Evolutionary conservation across 1,140 invertebrate species (phyloP).

Genomic region (Dufourea novaeangliae): DNA sequence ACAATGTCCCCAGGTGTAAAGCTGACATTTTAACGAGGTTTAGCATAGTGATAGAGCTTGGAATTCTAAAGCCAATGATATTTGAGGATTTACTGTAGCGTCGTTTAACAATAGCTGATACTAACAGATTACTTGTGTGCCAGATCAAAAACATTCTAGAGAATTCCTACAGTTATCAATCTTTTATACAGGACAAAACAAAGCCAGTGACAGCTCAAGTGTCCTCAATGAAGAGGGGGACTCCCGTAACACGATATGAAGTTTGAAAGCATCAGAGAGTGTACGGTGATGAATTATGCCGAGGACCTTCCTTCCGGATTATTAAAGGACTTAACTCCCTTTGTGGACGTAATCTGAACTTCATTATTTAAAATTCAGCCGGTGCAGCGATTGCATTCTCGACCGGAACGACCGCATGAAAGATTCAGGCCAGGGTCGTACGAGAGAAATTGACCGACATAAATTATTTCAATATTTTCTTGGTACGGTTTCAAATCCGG

Average conservation of each 20-base stretch:
- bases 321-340: constrained; percentile 60
- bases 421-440: constrained; percentile 58
- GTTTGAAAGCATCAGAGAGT: not conserved
- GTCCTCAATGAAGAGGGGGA: too few species aligned
- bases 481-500: not conserved
- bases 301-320: constrained; percentile 51
- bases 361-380: constrained; percentile 67
- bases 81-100: too few species aligned
- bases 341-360: constrained; percentile 61
- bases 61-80: too few species aligned
- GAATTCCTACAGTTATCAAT: too few species aligned
- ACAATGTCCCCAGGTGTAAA: too few species aligned
- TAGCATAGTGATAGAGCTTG: too few species aligned
- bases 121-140: too few species aligned
- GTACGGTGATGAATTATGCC: constrained; percentile 44
- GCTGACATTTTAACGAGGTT: too few species aligned
- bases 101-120: too few species aligned
- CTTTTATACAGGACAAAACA: too few species aligned
- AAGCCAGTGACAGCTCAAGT: too few species aligned
- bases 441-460: constrained; percentile 66
- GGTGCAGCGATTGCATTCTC: constrained; percentile 66
- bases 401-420: constrained; percentile 61
- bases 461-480: constrained; percentile 66
- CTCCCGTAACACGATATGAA: not conserved
- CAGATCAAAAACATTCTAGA: too few species aligned